Evolutionary conservation across 2,797 vertebrate species (phyloP).

Genomic region (Rhinophrynus dorsalis): DNA sequence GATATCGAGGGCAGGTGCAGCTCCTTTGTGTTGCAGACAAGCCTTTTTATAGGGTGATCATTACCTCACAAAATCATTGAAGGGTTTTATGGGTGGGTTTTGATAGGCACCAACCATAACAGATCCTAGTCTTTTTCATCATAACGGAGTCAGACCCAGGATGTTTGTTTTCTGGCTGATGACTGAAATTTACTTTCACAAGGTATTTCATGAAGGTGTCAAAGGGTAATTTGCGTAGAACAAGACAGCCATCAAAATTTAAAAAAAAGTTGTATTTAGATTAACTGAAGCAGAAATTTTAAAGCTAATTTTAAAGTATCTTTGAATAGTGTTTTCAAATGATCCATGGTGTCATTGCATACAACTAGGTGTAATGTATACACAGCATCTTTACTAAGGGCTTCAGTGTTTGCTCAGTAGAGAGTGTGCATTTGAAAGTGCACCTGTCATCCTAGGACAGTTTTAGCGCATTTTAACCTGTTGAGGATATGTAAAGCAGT

Average conservation of each 20-base stretch:
- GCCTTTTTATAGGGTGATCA: constrained; percentile 14
- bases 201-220: constrained; percentile 13
- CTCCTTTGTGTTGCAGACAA: not conserved
- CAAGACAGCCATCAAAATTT: constrained; percentile 5
- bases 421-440: too few species aligned
- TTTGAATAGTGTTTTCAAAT: too few species aligned
- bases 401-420: too few species aligned
- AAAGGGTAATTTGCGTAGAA: constrained; percentile 2
- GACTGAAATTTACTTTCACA: constrained; percentile 37
- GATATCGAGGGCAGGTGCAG: not conserved
- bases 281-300: not conserved
- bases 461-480: too few species aligned
- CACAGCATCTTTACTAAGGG: too few species aligned
- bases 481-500: too few species aligned
- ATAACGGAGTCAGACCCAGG: constrained; percentile 27
- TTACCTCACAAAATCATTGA: not conserved
- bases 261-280: constrained; percentile 8
- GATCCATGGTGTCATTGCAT: too few species aligned
- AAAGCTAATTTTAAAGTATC: constrained; percentile 11
- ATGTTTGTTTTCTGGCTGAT: constrained; percentile 28
- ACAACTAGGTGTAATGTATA: too few species aligned
- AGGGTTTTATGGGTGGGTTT: constrained; percentile 7
- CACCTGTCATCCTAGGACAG: too few species aligned
- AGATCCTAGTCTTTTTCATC: not conserved
- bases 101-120: not conserved